Conservation (phyloP, 2,113 vertebrate genomes). For the Haemorhous mexicanus region DNA sequence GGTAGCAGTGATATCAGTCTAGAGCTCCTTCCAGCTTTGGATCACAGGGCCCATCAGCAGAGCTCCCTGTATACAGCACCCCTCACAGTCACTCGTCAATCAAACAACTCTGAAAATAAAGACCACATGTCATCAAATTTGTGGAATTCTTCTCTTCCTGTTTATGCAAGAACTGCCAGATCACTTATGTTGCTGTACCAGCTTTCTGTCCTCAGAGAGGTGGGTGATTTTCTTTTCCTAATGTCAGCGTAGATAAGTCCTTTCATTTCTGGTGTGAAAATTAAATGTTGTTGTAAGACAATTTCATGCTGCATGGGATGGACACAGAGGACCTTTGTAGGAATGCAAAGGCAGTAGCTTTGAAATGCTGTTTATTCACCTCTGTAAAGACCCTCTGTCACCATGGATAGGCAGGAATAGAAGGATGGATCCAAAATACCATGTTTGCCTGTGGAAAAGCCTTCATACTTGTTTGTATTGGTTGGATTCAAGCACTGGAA, state of each 20-base stretch:
- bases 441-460: neutral
- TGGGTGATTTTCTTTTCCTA: slow-evolving; percentile 12
- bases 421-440: neutral
- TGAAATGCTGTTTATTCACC: neutral
- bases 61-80: slow-evolving; percentile 41
- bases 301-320: neutral
- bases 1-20: slow-evolving; percentile 44
- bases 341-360: neutral
- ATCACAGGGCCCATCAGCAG: slow-evolving; percentile 55
- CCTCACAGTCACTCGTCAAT: slow-evolving; percentile 60
- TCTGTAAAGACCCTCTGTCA: neutral
- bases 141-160: slow-evolving; percentile 56
- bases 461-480: neutral
- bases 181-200: slow-evolving; percentile 49
- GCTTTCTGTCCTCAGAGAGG: slow-evolving; percentile 11
- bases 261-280: neutral
- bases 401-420: neutral
- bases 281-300: neutral
- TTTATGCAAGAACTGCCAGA: slow-evolving; percentile 61
- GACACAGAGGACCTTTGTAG: neutral
- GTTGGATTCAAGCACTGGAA: neutral
- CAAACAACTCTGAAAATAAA: slow-evolving; percentile 60
- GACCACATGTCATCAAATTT: slow-evolving; percentile 66
- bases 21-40: slow-evolving; percentile 60
- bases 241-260: neutral